Base-by-base conservation (phyloP, 1,140 invertebrate genomes). In the Papilio polytes region DNA sequence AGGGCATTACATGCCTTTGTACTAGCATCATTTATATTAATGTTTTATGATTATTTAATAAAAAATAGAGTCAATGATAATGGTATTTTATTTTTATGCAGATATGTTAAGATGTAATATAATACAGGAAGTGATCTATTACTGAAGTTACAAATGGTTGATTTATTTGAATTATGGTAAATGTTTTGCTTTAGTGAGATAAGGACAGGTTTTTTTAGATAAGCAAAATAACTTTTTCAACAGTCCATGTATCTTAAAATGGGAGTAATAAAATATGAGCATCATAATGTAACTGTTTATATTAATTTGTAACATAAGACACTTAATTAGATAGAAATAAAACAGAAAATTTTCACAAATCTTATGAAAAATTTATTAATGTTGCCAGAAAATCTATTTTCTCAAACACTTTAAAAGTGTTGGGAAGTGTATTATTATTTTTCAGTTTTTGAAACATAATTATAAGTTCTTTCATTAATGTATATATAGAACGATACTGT, bases 1-100 rank as follows among this genome's bases (percentile, higher is more conserved):
- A 83, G 97, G 97, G 70, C 96, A 97, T 94, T 96, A 86, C 93
- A 88, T 95, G 56, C 95, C 95, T 41, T 94, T 96, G 85, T 92
- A 92, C 85, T 95, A 88, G 74, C 51, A 12, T 78, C 13, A 20
- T 78, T 78, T 73, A 20, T 51, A 53, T 78, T 44, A 78, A 18
- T 81, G 36, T 44, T 48, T 66, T 74, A 78, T 81, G 78, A 20
- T 44, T 78, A 66, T 51, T 51, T 22, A 70, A 70, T 70, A 70
- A 70, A 31, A 70, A 3, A 70, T 70, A 15, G 13, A 6, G 13
- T 31, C 12, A 70, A 15, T 18, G 12, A 31, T 70, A 70, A 31
- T 15, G 26, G 3, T 70, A 31, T 70, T 70, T 70, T 70, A 70
- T 70, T 70, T 31, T 70, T 22, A 26, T 26, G 2, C 26, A n/a